phyloP scores from a whole-genome alignment of 2,113 vertebrate genomes.

The Excalfactoria chinensis region DNA sequence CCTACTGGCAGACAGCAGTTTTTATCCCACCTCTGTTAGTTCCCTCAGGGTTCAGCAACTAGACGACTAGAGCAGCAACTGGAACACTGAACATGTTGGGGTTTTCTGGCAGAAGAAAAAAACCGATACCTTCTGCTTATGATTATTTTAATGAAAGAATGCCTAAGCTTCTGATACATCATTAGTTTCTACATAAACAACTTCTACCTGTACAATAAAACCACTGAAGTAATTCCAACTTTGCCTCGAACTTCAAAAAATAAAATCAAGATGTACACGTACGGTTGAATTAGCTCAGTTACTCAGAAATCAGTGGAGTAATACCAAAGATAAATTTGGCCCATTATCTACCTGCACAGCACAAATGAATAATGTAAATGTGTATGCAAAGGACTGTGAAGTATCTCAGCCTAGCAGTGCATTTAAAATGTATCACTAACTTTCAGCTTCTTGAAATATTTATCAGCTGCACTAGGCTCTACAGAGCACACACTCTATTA shows the following conservation, averaged over 20 bases:
- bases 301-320: conserved; percentile 49
- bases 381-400: conserved; percentile 55
- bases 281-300: conserved; percentile 6
- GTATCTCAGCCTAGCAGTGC: conserved; percentile 42
- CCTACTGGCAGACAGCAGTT: not conserved
- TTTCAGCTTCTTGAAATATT: conserved; percentile 47
- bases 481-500: not conserved
- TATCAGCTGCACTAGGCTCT: not conserved
- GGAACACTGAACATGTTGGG: not conserved
- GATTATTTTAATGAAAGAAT: conserved; percentile 3
- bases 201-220: not conserved
- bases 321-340: conserved; percentile 30
- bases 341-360: conserved; percentile 54
- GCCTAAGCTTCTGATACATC: not conserved
- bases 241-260: conserved; percentile 18
- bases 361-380: conserved; percentile 68
- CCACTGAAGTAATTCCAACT: not conserved
- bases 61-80: not conserved
- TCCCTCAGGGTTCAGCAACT: not conserved
- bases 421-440: conserved; percentile 66
- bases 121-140: not conserved
- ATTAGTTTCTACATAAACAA: not conserved
- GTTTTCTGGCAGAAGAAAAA: not conserved
- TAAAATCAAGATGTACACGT: not conserved
- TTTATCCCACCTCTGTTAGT: not conserved